Conservation (phyloP, 2,888 invertebrate species). For the Nudaria mundana region DNA sequence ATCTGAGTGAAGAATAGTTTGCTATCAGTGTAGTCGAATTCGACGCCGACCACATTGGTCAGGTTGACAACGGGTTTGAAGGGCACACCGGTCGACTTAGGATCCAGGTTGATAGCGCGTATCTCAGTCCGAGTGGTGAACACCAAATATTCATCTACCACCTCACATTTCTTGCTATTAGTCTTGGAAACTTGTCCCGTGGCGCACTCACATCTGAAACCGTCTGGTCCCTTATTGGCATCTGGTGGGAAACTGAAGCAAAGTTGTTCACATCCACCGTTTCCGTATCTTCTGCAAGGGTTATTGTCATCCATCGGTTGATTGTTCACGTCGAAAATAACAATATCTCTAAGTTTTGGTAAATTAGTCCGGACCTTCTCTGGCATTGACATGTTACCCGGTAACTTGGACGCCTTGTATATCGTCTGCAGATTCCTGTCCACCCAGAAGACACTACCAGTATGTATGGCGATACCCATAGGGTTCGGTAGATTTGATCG, state of each 20-base stretch:
- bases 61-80: slow-evolving; percentile 92
- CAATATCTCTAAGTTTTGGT: slow-evolving; percentile 93
- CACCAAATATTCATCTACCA: slow-evolving; percentile 93
- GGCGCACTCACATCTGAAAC: slow-evolving; percentile 94
- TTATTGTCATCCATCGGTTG: slow-evolving; percentile 93
- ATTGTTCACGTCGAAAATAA: slow-evolving; percentile 92
- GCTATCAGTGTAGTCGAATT: slow-evolving; percentile 95
- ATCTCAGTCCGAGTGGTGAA: slow-evolving; percentile 97
- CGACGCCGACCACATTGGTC: slow-evolving; percentile 96
- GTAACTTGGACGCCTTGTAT: slow-evolving; percentile 89
- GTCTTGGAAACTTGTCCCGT: slow-evolving; percentile 87
- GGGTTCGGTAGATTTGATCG: slow-evolving; percentile 94
- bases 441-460: slow-evolving; percentile 95
- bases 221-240: slow-evolving; percentile 63
- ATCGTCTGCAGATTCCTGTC: slow-evolving; percentile 94
- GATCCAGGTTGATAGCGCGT: slow-evolving; percentile 93
- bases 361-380: slow-evolving; percentile 90
- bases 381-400: slow-evolving; percentile 86
- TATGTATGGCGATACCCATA: slow-evolving; percentile 94
- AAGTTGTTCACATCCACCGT: slow-evolving; percentile 95
- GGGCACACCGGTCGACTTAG: slow-evolving; percentile 89
- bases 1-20: slow-evolving; percentile 96
- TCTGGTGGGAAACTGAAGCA: slow-evolving; percentile 96
- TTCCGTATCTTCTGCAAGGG: slow-evolving; percentile 88
- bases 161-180: slow-evolving; percentile 87